Conservation (phyloP, 2,888 invertebrate species). For the Lepetodrilus schrolli region DNA sequence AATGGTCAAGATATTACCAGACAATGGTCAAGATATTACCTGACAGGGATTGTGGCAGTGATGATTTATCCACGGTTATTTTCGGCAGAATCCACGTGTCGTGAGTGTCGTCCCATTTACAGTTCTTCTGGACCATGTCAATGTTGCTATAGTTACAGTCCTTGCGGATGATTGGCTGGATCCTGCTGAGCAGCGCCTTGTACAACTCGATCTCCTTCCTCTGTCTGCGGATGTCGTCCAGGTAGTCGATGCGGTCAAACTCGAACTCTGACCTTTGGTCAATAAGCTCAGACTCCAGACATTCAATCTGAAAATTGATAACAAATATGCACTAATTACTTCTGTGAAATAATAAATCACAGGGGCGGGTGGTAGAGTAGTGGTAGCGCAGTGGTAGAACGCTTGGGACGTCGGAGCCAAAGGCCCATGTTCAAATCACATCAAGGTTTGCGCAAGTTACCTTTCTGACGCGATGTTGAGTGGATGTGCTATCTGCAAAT, state of each 20-base stretch:
- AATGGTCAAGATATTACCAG: too few species aligned
- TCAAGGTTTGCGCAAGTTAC: too few species aligned
- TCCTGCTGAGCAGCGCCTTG: constrained; percentile 75
- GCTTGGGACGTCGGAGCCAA: not conserved
- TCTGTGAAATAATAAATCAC: too few species aligned
- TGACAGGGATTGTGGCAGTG: too few species aligned
- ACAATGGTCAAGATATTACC: too few species aligned
- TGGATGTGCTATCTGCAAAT: too few species aligned
- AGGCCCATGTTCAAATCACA: too few species aligned
- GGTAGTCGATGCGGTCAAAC: constrained; percentile 86
- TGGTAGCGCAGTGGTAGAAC: too few species aligned
- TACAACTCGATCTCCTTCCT: constrained; percentile 83
- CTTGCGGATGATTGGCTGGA: constrained; percentile 82
- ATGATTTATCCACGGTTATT: constrained; percentile 80
- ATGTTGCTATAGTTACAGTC: constrained; percentile 86
- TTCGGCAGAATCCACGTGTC: constrained; percentile 84
- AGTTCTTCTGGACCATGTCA: constrained; percentile 81
- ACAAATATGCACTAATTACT: too few species aligned
- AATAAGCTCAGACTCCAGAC: constrained; percentile 83
- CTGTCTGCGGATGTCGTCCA: constrained; percentile 86
- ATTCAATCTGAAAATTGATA: constrained; percentile 81
- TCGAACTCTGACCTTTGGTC: constrained; percentile 89
- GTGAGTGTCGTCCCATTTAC: constrained; percentile 85
- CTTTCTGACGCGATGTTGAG: too few species aligned
- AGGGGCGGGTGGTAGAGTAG: too few species aligned